Percentiles rank a stretch among this genome's conserved stretches.
Conservation (phyloP, 2,113 vertebrate species). For the Lamprologus tigripictilis region DNA sequence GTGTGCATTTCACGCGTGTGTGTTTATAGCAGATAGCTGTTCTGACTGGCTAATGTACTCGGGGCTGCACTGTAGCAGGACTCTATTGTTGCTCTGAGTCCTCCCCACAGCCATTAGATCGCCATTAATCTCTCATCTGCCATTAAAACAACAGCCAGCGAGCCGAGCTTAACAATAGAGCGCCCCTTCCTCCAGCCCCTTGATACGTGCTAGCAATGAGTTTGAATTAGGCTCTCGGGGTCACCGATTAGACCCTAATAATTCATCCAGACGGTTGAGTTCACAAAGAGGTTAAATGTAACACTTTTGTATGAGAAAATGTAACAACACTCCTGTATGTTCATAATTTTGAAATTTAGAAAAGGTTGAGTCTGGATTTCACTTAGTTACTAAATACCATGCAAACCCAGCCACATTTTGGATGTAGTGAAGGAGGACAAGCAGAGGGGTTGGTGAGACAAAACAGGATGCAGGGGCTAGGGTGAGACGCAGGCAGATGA, state of each 20-base stretch:
- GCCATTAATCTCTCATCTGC: slow-evolving; percentile 59
- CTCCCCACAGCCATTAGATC: slow-evolving; percentile 56
- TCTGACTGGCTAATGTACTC: slow-evolving; percentile 47
- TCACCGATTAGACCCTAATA: slow-evolving; percentile 58
- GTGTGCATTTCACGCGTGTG: background rate
- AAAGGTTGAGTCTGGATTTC: background rate
- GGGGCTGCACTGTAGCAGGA: background rate
- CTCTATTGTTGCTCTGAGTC: slow-evolving; percentile 50
- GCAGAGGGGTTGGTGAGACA: background rate
- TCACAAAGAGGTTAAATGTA: slow-evolving; percentile 52
- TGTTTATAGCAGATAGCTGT: background rate
- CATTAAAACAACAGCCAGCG: slow-evolving; percentile 57
- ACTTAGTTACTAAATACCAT: background rate
- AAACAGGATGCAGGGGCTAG: background rate
- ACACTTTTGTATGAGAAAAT: background rate
- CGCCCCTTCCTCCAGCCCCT: slow-evolving; percentile 27
- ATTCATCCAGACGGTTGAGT: slow-evolving; percentile 48
- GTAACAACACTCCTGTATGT: background rate
- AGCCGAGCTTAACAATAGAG: slow-evolving; percentile 37
- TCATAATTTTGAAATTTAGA: background rate
- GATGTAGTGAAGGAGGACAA: background rate
- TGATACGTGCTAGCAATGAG: slow-evolving; percentile 34
- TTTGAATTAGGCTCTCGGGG: slow-evolving; percentile 57
- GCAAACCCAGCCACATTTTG: background rate
- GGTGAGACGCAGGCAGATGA: background rate